Conservation (phyloP, 2,797 vertebrate genomes). For the Mus caroli region DNA sequence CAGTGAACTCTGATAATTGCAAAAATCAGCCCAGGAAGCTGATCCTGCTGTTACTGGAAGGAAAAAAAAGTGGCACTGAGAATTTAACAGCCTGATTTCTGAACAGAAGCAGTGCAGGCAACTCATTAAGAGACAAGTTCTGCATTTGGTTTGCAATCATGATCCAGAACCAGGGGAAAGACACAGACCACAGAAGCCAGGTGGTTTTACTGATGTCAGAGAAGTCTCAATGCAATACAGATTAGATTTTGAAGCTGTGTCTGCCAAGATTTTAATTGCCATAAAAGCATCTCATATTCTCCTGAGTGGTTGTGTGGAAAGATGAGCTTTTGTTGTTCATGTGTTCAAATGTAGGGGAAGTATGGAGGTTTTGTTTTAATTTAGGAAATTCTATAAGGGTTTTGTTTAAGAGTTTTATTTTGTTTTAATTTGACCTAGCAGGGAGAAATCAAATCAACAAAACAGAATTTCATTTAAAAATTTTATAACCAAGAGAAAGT, state of each 20-base stretch:
- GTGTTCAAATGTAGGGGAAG: constrained; percentile 27
- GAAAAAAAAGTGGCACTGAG: background rate
- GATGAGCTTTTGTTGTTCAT: constrained; percentile 8
- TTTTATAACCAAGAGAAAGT: constrained; percentile 10
- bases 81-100: background rate
- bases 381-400: background rate
- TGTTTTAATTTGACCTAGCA: constrained; percentile 18
- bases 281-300: constrained; percentile 31
- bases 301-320: background rate
- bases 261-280: background rate
- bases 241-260: constrained; percentile 2
- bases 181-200: background rate
- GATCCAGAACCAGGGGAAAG: background rate
- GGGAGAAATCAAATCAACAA: background rate
- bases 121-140: background rate
- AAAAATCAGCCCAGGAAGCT: background rate
- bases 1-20: background rate
- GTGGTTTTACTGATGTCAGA: background rate
- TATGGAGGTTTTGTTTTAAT: constrained; percentile 24
- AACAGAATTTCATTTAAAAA: background rate
- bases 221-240: background rate
- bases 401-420: constrained; percentile 33
- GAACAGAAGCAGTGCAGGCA: background rate
- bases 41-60: background rate
- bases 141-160: background rate